phyloP scores from a whole-genome alignment of 2,888 invertebrate species.

The Malacosoma neustria region DNA sequence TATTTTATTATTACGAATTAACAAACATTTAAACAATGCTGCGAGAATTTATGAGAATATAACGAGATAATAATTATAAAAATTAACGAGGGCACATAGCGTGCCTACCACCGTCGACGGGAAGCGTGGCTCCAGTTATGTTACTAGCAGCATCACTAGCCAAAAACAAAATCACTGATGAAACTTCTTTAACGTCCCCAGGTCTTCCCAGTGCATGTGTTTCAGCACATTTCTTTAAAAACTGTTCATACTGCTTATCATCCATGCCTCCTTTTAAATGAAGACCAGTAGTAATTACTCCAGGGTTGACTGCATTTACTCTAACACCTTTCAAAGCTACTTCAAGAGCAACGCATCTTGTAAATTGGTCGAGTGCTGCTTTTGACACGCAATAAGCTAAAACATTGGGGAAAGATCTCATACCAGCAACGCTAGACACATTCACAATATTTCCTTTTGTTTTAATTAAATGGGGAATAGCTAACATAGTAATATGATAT shows the following conservation, averaged over 20 bases:
- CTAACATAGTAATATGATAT: conserved; percentile 86
- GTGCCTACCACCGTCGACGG: conserved; percentile 92
- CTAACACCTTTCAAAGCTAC: conserved; percentile 85
- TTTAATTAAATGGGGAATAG: conserved; percentile 86
- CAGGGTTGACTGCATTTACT: conserved; percentile 94
- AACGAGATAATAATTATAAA: no score
- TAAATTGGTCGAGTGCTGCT: conserved; percentile 94
- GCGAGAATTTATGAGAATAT: no score
- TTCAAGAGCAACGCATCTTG: conserved; percentile 91
- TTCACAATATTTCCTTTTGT: conserved; percentile 92
- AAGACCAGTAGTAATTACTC: conserved; percentile 91
- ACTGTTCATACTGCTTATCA: conserved; percentile 83
- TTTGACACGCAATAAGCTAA: conserved; percentile 95
- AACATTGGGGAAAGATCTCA: conserved; percentile 91
- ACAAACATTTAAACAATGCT: no score
- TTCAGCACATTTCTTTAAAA: conserved; percentile 85
- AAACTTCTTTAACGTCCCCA: conserved; percentile 89
- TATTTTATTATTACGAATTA: no score
- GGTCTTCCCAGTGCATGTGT: conserved; percentile 93
- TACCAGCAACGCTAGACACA: conserved; percentile 93
- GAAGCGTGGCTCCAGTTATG: conserved; percentile 88
- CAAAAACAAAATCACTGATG: conserved; percentile 90
- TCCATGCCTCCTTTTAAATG: conserved; percentile 84
- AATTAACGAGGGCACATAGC: conserved; percentile 87
- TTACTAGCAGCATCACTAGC: conserved; percentile 89